These are phyloP conservation scores for Spilosoma lubricipeda DNA, from an alignment of 2,888 invertebrate species.

Conservation along the genomic window DNA sequence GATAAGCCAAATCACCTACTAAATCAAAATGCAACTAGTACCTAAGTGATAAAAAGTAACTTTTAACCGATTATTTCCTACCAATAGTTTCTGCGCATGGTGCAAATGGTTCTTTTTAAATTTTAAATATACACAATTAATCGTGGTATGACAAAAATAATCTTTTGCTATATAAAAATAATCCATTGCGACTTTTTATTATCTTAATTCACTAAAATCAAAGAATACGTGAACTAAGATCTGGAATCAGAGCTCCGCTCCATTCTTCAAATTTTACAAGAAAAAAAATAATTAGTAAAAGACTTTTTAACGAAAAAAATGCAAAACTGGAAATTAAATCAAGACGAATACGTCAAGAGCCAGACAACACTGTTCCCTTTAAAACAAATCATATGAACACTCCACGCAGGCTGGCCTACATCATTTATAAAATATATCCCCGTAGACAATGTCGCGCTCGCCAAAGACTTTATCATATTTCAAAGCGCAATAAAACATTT, in stretches of 20 bases:
- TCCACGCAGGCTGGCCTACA: not conserved
- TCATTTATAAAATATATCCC: slow-evolving; percentile 5
- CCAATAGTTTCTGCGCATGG: not conserved
- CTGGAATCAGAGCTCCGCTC: not conserved
- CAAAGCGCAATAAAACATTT: slow-evolving; percentile 30
- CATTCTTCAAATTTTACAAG: not conserved
- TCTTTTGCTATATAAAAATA: too few species aligned
- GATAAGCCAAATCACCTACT: too few species aligned
- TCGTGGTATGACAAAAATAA: not conserved
- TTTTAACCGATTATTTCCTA: not conserved
- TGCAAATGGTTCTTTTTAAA: not conserved
- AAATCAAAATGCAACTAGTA: not conserved
- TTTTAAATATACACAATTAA: not conserved
- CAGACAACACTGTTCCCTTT: not conserved
- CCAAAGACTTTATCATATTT: slow-evolving; percentile 22
- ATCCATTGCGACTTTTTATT: not conserved
- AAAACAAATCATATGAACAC: not conserved
- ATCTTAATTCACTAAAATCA: not conserved
- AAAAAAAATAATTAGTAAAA: not conserved
- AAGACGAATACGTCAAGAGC: not conserved
- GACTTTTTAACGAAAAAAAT: not conserved
- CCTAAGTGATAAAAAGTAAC: too few species aligned
- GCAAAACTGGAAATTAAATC: not conserved
- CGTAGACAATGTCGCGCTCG: not conserved
- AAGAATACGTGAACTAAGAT: too few species aligned